Base-by-base conservation (phyloP, 30 jellyfish, hydroid and myxozoan genomes). In the Chrysaora quinquecirrha region DNA sequence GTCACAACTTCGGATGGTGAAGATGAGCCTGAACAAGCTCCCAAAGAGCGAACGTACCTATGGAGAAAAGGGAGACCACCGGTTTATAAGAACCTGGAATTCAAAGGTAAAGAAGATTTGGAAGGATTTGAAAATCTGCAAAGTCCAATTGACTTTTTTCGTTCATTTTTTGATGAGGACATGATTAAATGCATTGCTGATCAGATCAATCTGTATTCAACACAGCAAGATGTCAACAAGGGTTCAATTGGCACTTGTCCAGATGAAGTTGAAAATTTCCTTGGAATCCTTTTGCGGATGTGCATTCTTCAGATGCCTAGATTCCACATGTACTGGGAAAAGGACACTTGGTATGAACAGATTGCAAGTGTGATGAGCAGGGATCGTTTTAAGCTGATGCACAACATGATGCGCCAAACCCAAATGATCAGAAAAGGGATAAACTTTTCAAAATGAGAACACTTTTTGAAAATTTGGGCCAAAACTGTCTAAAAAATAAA, bases 401-500 rank as follows among this genome's bases (percentile, higher is more conserved):
- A n/a, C n/a, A n/a, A n/a, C n/a, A n/a, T n/a, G n/a, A n/a, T n/a
- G n/a, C n/a, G n/a, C n/a, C n/a, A n/a, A n/a, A n/a, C n/a, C n/a
- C 84, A 71, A n/a, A 21, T 3, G 35, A 29, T 43, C 30, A 29
- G 84, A 71, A 81, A 7, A 11, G 84, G 16, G 81, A 46, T 30
- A 68, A 30, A 27, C 34, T 71, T 71, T 82, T 29, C 30, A 9
- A 18, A 29, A 32, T 71, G 7, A 71, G 16, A 48, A 76, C n/a
- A n/a, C n/a, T n/a, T n/a, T n/a, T n/a, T n/a, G n/a, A n/a, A n/a
- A n/a, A n/a, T n/a, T n/a, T n/a, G 85, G 12, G 88, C 28, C 87
- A 78, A 16, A 78, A 78, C 54, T 78, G 90, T 30, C 74, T 78
- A n/a, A 23, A 20, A 22, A 29, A 29, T 62, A 38, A 64, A 78